Percentiles rank a stretch among this genome's conserved stretches.
These are phyloP conservation scores for Columbina picui DNA, from an alignment of 2,113 vertebrate species.

Conservation along the genomic window DNA sequence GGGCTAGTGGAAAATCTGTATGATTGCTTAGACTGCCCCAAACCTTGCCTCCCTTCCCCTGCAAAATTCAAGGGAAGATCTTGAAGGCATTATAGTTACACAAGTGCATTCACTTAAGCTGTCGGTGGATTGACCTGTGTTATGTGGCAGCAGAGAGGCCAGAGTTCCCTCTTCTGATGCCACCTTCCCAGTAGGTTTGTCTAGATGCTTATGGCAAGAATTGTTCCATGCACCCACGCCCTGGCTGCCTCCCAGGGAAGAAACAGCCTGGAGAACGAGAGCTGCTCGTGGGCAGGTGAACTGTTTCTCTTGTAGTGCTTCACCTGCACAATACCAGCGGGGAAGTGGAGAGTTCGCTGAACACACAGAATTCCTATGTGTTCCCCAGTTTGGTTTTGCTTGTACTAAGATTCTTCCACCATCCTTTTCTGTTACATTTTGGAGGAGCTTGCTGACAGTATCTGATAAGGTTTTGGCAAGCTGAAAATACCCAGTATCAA, in stretches of 20 bases:
- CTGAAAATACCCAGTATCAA: not conserved
- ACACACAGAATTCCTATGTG: not conserved
- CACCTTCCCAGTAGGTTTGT: not conserved
- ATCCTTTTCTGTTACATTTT: not conserved
- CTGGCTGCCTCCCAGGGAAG: not conserved
- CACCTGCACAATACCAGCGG: not conserved
- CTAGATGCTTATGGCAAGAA: not conserved
- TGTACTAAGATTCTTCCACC: not conserved
- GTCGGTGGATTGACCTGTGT: fast-evolving
- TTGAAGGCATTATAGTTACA: not conserved
- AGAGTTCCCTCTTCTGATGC: not conserved
- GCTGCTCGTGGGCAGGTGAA: not conserved
- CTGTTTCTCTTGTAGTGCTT: not conserved
- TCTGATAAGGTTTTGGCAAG: not conserved
- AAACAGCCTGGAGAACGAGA: not conserved
- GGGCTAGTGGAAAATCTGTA: not conserved
- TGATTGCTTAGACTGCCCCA: fast-evolving
- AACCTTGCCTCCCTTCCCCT: not conserved
- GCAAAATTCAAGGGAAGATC: not conserved
- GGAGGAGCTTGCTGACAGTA: not conserved
- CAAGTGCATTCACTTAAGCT: not conserved
- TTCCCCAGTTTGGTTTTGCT: not conserved
- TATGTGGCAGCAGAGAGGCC: not conserved
- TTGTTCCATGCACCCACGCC: not conserved
- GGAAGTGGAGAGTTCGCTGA: not conserved